Evolutionary conservation across 2,113 vertebrate genomes (phyloP), one percentile per base, ranked within the genome.

Genomic region (Gymnorhina tibicen): DNA sequence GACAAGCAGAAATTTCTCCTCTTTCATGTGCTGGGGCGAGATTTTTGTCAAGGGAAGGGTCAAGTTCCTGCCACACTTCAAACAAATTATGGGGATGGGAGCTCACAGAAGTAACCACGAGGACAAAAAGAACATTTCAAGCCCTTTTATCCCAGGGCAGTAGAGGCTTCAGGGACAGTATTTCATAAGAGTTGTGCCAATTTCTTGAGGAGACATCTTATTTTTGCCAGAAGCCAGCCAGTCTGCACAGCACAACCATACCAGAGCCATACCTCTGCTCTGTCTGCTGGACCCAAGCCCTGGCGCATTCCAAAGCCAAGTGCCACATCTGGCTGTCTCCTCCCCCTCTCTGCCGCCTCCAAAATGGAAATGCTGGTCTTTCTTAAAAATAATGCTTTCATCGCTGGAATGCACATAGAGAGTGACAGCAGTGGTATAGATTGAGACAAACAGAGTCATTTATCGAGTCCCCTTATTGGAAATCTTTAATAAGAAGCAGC

Each of bases 171-270:
- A 80, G 19, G 37, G 30, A 47, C 39, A 69, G 55, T 9, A 35
- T 68, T 85, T 63, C 24, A 6, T 60, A 35, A 84, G 18, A 67
- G 47, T 68, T 85, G 20, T 86, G 49, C 47, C 47, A 84, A 26
- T 67, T 85, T 85, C 64, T 39, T 82, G 53, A 84, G 72, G n/a
- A 16, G 8, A 37, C 41, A 58, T 77, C 78, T 90, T 69, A 77
- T 74, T 95, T 93, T 84, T 67, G 60, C 66, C 49, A 92, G 68
- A 88, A 81, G 55, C 28, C 76, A 92, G 41, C 13, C 72, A 87
- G 32, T 77, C 72, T 80, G 63, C 5, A 6, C 44, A 80, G 52
- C 47, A 66, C 26, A 84, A 22, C 37, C 50, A 8, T 82, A 63
- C 13, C 39, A 91, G 60, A 89, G 80, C 60, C 16, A 3, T 87